These are phyloP conservation scores for Ranitomeya imitator DNA, from an alignment of 2,113 vertebrate species.

Conservation along the genomic window DNA sequence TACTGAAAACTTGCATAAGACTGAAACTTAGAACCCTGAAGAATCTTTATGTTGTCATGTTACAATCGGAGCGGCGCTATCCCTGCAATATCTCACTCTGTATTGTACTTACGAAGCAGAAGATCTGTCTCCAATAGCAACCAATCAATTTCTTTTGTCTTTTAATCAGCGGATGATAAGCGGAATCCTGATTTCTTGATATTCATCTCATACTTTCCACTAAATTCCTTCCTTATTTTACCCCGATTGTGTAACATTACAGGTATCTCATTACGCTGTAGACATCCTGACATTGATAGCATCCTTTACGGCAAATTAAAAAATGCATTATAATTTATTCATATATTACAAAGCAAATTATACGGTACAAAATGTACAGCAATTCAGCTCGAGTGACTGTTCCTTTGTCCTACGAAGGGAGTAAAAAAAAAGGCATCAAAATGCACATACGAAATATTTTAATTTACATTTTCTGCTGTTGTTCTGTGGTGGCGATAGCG, in stretches of 20 bases:
- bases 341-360: constrained; percentile 38
- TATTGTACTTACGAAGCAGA: neutral
- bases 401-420: neutral
- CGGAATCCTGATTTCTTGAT: neutral
- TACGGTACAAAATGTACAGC: constrained; percentile 26
- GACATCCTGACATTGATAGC: neutral
- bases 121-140: neutral
- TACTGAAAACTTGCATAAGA: neutral
- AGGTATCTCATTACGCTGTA: neutral
- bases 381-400: constrained; percentile 16
- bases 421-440: constrained; percentile 3
- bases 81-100: neutral
- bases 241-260: neutral
- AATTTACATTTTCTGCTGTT: neutral
- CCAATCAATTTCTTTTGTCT: neutral
- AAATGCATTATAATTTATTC: constrained; percentile 39
- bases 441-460: constrained; percentile 34
- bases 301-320: constrained; percentile 20
- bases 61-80: neutral
- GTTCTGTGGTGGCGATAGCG: neutral
- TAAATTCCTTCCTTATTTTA: neutral
- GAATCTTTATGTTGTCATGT: neutral
- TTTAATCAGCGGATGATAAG: neutral
- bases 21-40: neutral
- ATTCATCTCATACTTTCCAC: neutral